Evolutionary conservation across 2,888 invertebrate genomes (phyloP).

Genomic region (Neocrepidodera transversa): DNA sequence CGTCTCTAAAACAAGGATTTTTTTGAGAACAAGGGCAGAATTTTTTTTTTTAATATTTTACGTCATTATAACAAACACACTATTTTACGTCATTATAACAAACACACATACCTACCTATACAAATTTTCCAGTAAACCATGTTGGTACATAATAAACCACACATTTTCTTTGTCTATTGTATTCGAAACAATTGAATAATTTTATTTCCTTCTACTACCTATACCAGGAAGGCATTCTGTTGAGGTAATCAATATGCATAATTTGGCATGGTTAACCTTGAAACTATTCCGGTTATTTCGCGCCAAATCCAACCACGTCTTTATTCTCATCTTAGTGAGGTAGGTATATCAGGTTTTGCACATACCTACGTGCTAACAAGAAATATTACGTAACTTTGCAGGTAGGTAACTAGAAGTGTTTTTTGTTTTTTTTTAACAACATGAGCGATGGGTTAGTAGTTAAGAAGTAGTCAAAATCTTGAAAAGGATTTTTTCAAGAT

Average conservation of each 20-base stretch:
- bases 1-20: too few species aligned
- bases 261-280: slow-evolving; percentile 16
- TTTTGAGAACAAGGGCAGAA: too few species aligned
- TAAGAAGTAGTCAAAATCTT: too few species aligned
- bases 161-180: too few species aligned
- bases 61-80: too few species aligned
- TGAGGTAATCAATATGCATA: slow-evolving; percentile 22
- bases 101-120: too few species aligned
- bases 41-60: too few species aligned
- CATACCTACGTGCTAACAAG: not conserved
- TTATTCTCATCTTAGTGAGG: not conserved
- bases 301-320: slow-evolving; percentile 20
- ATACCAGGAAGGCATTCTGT: slow-evolving; percentile 10
- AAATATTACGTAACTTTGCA: not conserved
- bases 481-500: too few species aligned
- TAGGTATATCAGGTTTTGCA: not conserved
- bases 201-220: not conserved
- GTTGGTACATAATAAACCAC: too few species aligned
- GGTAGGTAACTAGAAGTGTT: not conserved
- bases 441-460: not conserved
- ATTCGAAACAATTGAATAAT: too few species aligned
- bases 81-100: too few species aligned
- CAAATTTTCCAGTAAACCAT: too few species aligned
- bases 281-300: slow-evolving; percentile 22
- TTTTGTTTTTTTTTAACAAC: not conserved